Conservation (phyloP, 2,797 vertebrate genomes). For the Garrulus glandarius region DNA sequence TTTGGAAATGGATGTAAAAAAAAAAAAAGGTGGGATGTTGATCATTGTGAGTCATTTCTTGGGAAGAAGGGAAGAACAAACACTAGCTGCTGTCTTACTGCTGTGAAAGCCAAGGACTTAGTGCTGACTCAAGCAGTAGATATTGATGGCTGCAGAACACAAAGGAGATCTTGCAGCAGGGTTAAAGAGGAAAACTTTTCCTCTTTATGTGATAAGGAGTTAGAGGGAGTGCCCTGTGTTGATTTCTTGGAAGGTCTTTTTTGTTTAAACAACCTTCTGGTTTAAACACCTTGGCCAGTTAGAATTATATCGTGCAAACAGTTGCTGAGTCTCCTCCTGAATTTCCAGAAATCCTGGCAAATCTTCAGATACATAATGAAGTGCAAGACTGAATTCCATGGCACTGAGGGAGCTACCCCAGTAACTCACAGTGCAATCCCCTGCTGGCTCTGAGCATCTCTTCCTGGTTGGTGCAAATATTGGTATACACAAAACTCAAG, state of each 20-base stretch:
- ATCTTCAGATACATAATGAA: neutral
- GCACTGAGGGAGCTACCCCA: neutral
- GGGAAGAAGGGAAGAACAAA: conserved; percentile 1
- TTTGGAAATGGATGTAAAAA: neutral
- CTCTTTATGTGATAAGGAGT: neutral
- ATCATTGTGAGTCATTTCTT: neutral
- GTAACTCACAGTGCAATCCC: neutral
- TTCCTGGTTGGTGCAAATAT: neutral
- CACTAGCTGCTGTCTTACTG: neutral
- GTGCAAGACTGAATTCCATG: neutral
- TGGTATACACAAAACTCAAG: neutral
- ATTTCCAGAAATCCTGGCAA: neutral
- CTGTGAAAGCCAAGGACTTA: neutral
- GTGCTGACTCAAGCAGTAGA: conserved; percentile 34
- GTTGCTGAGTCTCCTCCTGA: neutral
- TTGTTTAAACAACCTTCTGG: neutral
- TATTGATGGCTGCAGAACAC: neutral
- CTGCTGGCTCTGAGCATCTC: neutral
- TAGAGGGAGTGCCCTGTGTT: neutral
- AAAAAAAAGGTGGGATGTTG: conserved; percentile 21
- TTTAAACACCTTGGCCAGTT: neutral
- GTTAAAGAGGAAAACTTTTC: neutral
- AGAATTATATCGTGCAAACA: neutral
- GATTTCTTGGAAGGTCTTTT: neutral
- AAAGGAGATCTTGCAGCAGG: neutral